Conservation (phyloP, 2,113 vertebrate genomes). For the Stegastes partitus region DNA sequence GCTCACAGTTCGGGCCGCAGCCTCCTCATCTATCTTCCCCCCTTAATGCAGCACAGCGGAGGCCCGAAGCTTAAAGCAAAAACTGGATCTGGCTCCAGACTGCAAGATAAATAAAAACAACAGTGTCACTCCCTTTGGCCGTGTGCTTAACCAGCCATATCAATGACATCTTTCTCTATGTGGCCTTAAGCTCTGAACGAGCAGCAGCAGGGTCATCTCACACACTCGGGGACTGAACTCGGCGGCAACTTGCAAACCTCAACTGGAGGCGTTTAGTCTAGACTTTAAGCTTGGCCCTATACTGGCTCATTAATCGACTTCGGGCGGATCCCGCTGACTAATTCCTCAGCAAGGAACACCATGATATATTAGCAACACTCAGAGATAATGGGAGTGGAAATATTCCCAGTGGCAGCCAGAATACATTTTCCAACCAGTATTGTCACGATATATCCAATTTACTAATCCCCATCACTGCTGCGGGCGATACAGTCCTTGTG, state of each 20-base stretch:
- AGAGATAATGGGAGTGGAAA: conserved; percentile 29
- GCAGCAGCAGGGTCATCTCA: conserved; percentile 28
- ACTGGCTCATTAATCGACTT: conserved; percentile 8
- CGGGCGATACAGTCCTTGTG: not conserved
- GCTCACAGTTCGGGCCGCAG: conserved; percentile 24
- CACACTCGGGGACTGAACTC: not conserved
- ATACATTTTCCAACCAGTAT: not conserved
- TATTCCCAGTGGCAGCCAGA: conserved; percentile 23
- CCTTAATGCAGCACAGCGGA: conserved; percentile 41
- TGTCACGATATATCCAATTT: conserved; percentile 24
- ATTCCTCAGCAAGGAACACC: not conserved
- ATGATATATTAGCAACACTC: conserved; percentile 9
- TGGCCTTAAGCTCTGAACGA: conserved; percentile 27
- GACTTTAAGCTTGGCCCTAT: not conserved
- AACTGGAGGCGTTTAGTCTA: not conserved
- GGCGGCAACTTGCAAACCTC: not conserved
- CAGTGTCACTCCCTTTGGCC: conserved; percentile 43
- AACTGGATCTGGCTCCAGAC: conserved; percentile 45
- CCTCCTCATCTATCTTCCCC: conserved; percentile 47
- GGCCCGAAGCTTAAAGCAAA: conserved; percentile 43
- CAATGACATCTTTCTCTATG: conserved; percentile 45
- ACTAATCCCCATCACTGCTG: conserved; percentile 19
- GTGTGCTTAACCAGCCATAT: conserved; percentile 60
- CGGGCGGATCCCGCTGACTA: not conserved
- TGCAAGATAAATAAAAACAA: conserved; percentile 65